These are phyloP conservation scores for Dolichopus griseipennis DNA, from an alignment of 2,888 invertebrate genomes.

Conservation along the genomic window DNA sequence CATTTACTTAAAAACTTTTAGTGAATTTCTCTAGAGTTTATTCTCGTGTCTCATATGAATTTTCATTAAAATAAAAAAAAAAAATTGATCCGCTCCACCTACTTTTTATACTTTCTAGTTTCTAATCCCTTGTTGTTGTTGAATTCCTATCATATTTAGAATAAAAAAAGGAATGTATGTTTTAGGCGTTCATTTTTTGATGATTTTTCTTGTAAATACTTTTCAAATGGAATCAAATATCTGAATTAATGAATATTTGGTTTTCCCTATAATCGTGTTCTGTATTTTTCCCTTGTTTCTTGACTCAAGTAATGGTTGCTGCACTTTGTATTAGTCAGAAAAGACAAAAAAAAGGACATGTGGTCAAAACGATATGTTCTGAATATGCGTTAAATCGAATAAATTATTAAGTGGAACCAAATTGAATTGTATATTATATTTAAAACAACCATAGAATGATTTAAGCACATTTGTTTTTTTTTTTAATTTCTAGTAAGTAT, in stretches of 20 bases:
- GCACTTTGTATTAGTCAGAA: not conserved
- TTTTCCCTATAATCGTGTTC: too few relatives aligned
- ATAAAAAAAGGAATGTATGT: not conserved
- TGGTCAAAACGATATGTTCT: not conserved
- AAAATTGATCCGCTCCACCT: conserved; percentile 4
- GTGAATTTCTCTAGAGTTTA: not conserved
- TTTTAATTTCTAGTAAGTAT: too few relatives aligned
- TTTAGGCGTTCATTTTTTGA: not conserved
- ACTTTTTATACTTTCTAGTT: not conserved
- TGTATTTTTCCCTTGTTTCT: too few relatives aligned
- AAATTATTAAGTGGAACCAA: too few relatives aligned
- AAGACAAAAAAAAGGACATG: not conserved
- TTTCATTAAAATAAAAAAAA: too few relatives aligned
- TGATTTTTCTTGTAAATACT: not conserved
- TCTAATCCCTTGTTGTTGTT: not conserved
- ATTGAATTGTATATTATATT: too few relatives aligned
- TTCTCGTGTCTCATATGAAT: conserved; percentile 6
- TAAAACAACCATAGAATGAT: not conserved
- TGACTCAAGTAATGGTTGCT: not conserved
- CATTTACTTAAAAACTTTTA: too few relatives aligned
- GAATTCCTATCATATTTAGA: not conserved
- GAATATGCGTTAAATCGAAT: too few relatives aligned
- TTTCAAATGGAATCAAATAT: conserved; percentile 1
- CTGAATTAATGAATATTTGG: not conserved
- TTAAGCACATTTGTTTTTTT: not conserved